These are phyloP conservation scores for Drosophila arizonae DNA, from an alignment of 1,140 invertebrate genomes.

Conservation along the genomic window DNA sequence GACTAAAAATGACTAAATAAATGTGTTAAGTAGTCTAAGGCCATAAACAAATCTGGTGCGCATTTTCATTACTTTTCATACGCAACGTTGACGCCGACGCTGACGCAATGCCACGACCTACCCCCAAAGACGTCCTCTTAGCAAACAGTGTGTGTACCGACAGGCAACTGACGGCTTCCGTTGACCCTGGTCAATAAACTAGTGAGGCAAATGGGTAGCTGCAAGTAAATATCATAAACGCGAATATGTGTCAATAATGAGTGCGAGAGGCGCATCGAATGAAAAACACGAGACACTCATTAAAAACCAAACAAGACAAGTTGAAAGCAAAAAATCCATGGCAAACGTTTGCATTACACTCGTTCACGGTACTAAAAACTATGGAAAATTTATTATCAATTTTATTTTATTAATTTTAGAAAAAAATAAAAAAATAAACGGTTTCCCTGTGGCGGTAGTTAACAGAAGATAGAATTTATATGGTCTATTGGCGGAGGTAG, in stretches of 20 bases:
- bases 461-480: no score
- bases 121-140: not conserved
- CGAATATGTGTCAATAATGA: conserved; percentile 60
- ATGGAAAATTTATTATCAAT: no score
- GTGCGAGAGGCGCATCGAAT: conserved; percentile 12
- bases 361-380: no score
- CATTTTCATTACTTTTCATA: conserved; percentile 47
- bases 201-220: conserved; percentile 29
- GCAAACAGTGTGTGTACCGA: not conserved
- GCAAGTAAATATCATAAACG: conserved; percentile 46
- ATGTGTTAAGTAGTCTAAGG: conserved; percentile 55
- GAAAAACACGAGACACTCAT: conserved; percentile 21
- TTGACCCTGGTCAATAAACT: conserved; percentile 68
- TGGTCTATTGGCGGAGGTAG: no score
- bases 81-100: conserved; percentile 40
- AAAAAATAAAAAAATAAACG: not conserved
- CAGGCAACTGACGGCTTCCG: conserved; percentile 53
- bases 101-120: conserved; percentile 48
- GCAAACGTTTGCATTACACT: no score
- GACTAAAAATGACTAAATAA: conserved; percentile 19
- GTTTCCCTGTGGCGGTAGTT: no score
- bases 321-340: no score
- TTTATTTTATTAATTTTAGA: no score
- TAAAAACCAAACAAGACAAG: conserved; percentile 10
- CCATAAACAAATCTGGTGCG: conserved; percentile 40